A percentile compares a stretch with the other conserved stretches of the same genome.
Evolutionary conservation across 2,113 vertebrate species (phyloP).

Genomic region (Daubentonia madagascariensis): DNA sequence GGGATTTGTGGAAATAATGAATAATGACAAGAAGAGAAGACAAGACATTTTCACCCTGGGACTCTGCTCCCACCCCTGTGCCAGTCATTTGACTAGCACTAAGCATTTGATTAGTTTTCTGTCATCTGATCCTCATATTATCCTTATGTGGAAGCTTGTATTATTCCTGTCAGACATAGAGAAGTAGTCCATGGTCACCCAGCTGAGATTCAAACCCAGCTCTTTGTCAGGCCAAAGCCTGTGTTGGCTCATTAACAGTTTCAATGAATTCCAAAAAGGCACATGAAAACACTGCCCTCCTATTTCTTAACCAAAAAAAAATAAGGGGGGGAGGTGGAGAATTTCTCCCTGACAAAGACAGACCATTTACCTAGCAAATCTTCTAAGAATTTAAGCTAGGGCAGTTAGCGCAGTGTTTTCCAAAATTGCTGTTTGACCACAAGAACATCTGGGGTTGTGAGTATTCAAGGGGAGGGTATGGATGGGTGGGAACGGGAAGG

Average conservation of each 20-base stretch:
- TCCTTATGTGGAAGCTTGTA: background rate
- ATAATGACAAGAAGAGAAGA: background rate
- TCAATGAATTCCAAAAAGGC: background rate
- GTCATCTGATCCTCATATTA: background rate
- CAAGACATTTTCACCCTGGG: background rate
- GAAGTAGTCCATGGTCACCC: background rate
- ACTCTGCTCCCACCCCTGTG: background rate
- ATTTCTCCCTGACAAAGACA: background rate
- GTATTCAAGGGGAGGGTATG: background rate
- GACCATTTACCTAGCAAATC: background rate
- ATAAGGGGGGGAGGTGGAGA: too few relatives aligned
- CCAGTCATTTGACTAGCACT: background rate
- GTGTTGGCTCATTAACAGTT: background rate
- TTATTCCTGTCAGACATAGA: background rate
- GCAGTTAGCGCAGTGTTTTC: background rate
- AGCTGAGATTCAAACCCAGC: background rate
- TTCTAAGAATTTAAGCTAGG: background rate
- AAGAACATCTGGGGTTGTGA: background rate
- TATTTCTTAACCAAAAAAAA: background rate
- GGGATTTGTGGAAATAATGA: background rate
- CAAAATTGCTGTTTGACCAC: background rate
- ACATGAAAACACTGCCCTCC: background rate
- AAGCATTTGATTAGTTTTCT: background rate
- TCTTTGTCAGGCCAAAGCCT: background rate
- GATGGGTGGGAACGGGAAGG: background rate